Evolutionary conservation across 2,797 vertebrate genomes (phyloP), one percentile per base, ranked within the genome.

Genomic region (Leptoclinus maculatus): DNA sequence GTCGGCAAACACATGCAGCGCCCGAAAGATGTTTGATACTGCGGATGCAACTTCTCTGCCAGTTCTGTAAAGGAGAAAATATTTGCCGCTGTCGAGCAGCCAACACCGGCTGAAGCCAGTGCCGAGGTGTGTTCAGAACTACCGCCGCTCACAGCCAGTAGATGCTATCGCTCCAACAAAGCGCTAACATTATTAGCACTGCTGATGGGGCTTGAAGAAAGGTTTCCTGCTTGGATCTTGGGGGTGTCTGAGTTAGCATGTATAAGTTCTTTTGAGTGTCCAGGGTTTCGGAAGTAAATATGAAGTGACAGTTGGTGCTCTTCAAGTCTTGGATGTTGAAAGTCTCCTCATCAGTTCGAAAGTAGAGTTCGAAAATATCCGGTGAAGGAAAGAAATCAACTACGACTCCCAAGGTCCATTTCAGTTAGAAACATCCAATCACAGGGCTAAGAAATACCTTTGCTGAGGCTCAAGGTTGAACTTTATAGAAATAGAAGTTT

Each of bases 1-100:
- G 65, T 47, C 66, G 41, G 73, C 69, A 62, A 69, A 87, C 82
- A 68, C 68, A 66, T 27, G 66, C 79, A 43, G 54, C 3, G 51
- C 34, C 53, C 8, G 23, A 67, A 32, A 67, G 45, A 76, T 71
- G 78, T 72, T 76, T 65, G 82, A 81, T 70, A 71, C 8, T 21
- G 41, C 73, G 59, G 77, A 79, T 3, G 8, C 57, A 45, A 12
- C 12, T n/a, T 49, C 32, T 60, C 39, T 57, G 59, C 19, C 78
- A 72, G 57, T 0, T 64, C 60, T 66, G 23, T n/a, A 10, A n/a
- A 6, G 12, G 64, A 41, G 3, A 53, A 75, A 76, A 59, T 47
- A 25, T 34, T 4, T 13, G 34, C 19, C 27, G 13, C 62, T 66
- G 68, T 74, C 16, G 19, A 56, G 57, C 19, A 9, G 51, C 74